A percentile compares a stretch with the other conserved stretches of the same genome.
phyloP scores from a whole-genome alignment of 2,113 vertebrate genomes.

The Megaceryle maxima region DNA sequence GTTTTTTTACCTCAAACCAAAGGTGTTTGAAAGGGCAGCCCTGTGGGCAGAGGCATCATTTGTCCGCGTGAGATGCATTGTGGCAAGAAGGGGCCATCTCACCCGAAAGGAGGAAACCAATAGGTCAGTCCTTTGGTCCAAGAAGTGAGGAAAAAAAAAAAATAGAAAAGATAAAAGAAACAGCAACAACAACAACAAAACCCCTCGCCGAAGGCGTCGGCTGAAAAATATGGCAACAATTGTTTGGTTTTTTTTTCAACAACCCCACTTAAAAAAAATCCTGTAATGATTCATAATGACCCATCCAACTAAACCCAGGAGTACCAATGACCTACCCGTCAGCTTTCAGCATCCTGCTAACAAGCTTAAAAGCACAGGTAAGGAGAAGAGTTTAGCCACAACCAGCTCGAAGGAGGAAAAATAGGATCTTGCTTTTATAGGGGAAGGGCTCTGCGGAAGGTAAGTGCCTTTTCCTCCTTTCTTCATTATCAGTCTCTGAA shows the following conservation, averaged over 20 bases:
- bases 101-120: background rate
- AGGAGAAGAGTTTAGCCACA: constrained; percentile 5
- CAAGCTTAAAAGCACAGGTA: constrained; percentile 45
- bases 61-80: accelerated
- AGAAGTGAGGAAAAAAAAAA: background rate
- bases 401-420: background rate
- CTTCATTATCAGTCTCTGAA: accelerated
- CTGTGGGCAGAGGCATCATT: background rate
- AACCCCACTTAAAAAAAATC: background rate
- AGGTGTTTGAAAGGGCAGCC: background rate
- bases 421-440: background rate
- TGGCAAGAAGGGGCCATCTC: background rate
- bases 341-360: constrained; percentile 8
- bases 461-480: constrained; percentile 4
- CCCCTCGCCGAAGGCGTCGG: background rate
- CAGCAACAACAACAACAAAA: background rate
- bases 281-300: constrained; percentile 61
- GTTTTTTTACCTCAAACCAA: background rate
- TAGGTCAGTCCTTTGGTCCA: background rate
- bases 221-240: background rate
- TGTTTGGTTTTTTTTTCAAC: background rate
- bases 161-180: background rate
- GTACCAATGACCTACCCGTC: constrained; percentile 39
- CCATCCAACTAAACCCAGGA: background rate
- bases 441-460: background rate